Base-by-base conservation (phyloP, 92 coral and sea anemone species). In the Zoanthus sociatus region DNA sequence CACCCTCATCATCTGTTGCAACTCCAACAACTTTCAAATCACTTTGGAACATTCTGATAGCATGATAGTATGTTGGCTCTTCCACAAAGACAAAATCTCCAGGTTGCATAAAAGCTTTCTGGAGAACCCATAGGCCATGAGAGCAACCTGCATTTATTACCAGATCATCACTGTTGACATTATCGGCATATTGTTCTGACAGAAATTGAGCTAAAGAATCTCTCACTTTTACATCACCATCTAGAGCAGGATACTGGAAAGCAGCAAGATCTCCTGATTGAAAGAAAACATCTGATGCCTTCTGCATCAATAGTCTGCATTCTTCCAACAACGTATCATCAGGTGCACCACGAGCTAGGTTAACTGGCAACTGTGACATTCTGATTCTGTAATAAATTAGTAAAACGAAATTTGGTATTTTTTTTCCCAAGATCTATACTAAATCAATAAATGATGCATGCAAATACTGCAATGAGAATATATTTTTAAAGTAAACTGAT, bases 1-100 rank as follows among this genome's bases (percentile, higher is more conserved):
- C 46, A 4, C 94, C 94, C 50, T 92, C 87, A 17, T 87, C 82
- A 82, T 94, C 96, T 46, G 82, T 74, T 44, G 96, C 88, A 53
- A 94, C 93, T 87, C 68, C 58, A 51, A 77, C n/a, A 61, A 70
- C 37, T 7, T 30, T 50, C 17, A 55, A 53, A 26, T 54, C 53
- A 1, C 50, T 48, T n/a, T 55, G 71, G 21, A 94, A 63, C 37
- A 92, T 94, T 51, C 77, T 76, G 30, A 94, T 71, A 21, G 90
- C 93, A 79, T 89, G 86, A 46, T 84, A 92, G 54, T 93, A 83
- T 8, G 88, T 73, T 13, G 96, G 96, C 26, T 94, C 96, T 63
- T 94, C 96, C 5, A 89, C 89, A 90, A 92, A 94, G 5, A 94
- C 90, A 44, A 84, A 88, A 77, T 94, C 94, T 46, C 95, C 95